phyloP scores from a whole-genome alignment of 2,888 invertebrate species.

The Corythucha ciliata region DNA sequence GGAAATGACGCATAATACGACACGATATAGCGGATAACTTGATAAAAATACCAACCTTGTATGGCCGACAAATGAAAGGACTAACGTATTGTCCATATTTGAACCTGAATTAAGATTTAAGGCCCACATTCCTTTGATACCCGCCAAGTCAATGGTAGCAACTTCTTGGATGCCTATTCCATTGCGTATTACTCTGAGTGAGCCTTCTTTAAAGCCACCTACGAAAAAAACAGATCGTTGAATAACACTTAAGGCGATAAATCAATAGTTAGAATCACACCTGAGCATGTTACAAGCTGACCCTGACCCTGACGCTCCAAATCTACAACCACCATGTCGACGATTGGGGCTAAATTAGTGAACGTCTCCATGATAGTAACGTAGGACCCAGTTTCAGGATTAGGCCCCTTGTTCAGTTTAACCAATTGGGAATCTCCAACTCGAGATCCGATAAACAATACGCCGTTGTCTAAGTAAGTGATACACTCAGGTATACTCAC shows the following conservation, averaged over 20 bases:
- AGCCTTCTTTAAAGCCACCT: slow-evolving; percentile 94
- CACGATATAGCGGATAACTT: no score
- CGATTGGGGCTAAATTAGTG: slow-evolving; percentile 93
- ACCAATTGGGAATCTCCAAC: slow-evolving; percentile 95
- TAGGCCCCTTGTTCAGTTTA: slow-evolving; percentile 71
- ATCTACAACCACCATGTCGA: slow-evolving; percentile 97
- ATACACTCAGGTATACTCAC: slow-evolving; percentile 94
- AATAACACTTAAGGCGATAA: not conserved
- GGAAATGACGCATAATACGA: slow-evolving; percentile 1
- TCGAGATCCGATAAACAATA: slow-evolving; percentile 90
- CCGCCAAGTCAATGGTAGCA: slow-evolving; percentile 91
- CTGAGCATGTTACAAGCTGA: slow-evolving; percentile 95
- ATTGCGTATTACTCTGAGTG: slow-evolving; percentile 90
- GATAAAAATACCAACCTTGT: slow-evolving; percentile 56
- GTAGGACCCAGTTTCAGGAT: slow-evolving; percentile 72
- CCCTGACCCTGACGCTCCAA: slow-evolving; percentile 94
- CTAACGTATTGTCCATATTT: slow-evolving; percentile 75
- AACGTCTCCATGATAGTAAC: slow-evolving; percentile 93
- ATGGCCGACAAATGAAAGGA: slow-evolving; percentile 93
- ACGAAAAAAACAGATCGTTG: slow-evolving; percentile 14
- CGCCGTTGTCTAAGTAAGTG: slow-evolving; percentile 96
- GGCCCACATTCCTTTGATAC: slow-evolving; percentile 98
- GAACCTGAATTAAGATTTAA: slow-evolving; percentile 52
- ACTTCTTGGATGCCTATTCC: slow-evolving; percentile 98
- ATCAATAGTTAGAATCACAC: slow-evolving; percentile 40